Base-by-base conservation (phyloP, 2,888 invertebrate species). In the Abrostola tripartita region DNA sequence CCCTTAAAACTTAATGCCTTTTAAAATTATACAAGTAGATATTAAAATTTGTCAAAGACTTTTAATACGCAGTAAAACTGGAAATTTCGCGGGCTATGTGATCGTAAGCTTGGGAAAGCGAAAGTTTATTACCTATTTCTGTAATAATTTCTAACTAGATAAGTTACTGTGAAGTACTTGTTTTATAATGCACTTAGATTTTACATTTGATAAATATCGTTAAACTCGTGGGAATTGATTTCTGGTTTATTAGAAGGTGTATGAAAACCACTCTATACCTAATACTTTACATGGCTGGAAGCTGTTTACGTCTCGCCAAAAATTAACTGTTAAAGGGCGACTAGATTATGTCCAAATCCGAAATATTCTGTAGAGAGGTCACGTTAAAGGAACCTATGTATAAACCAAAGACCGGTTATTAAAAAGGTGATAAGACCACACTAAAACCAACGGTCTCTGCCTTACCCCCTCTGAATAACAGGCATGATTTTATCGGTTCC, bases 11-110 rank as follows among this genome's bases (percentile, higher is more conserved):
- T 82, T 82, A 76, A 82, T 81, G 64, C 63, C 68, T 81, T 79
- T 81, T 83, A 78, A 80, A 77, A 81, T 76, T 78, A 81, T 82
- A 81, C 82, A 82, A 78, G 77, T 69, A 60, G 52, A 67, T 74
- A 81, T 81, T 82, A 82, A 85, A 86, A 81, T 82, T 83, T 79
- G 81, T 80, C 81, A 76, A 77, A 72, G 77, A 75, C 74, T 78
- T 84, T 85, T 85, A 81, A 82, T 83, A 82, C 74, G 80, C 81
- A 75, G 79, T 85, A 81, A 85, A 83, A 79, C 67, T 71, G 68
- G 58, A 66, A 66, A 75, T 74, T 74, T 68, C 52, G 65, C 54
- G 53, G 50, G n/a, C n/a, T 44, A 47, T 44, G 51, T 63, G 56
- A 70, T 64, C 69, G 62, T 68, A 68, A 66, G 66, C 49, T 55